phyloP scores from a whole-genome alignment of 92 coral and sea anemone genomes.

The Bergia sp. region DNA sequence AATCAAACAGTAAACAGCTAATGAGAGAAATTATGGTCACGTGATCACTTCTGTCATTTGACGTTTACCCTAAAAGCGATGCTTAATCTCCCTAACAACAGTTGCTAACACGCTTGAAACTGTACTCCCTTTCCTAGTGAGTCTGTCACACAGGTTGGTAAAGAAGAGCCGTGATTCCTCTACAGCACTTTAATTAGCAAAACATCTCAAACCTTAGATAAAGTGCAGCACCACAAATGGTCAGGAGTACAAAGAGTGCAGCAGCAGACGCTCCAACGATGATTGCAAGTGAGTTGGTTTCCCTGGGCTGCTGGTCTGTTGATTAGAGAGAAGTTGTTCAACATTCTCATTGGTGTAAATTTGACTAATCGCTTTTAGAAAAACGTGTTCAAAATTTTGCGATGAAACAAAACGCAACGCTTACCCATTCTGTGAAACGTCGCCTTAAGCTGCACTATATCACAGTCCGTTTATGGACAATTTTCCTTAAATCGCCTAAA shows the following conservation, averaged over 20 bases:
- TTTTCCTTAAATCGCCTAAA: too few species aligned
- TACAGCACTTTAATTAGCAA: not conserved
- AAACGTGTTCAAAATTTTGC: not conserved
- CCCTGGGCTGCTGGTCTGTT: not conserved
- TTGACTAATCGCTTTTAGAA: not conserved
- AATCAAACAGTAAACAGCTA: too few species aligned
- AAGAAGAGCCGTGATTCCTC: too few species aligned
- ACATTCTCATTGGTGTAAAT: not conserved
- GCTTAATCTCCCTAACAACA: too few species aligned
- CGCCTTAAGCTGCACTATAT: too few species aligned
- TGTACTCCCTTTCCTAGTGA: too few species aligned
- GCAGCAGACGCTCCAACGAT: constrained; percentile 15
- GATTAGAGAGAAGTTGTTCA: not conserved
- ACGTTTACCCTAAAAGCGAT: too few species aligned
- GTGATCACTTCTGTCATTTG: too few species aligned
- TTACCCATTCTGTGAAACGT: not conserved
- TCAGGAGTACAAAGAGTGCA: constrained; percentile 3
- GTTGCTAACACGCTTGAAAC: too few species aligned
- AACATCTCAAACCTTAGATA: constrained; percentile 11
- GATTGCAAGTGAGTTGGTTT: not conserved
- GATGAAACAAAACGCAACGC: not conserved
- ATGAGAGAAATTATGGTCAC: too few species aligned
- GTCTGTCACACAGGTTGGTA: too few species aligned
- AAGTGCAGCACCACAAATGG: not conserved
- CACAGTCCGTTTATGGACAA: too few species aligned